phyloP scores from a whole-genome alignment of 1,140 invertebrate species.

The Chironomus striatipennis region DNA sequence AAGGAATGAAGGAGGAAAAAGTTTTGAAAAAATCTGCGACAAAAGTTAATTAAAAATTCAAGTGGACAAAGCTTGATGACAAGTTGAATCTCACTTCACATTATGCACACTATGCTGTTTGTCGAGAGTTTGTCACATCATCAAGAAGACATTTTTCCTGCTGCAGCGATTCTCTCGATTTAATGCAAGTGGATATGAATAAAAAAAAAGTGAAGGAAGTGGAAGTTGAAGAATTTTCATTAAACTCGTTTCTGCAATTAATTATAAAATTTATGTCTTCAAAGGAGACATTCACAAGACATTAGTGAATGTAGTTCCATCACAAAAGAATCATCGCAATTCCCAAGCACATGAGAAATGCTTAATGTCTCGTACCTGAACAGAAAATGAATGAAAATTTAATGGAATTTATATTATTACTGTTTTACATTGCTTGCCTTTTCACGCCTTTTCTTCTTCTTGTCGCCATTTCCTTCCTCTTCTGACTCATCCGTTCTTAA shows the following conservation, averaged over 20 bases:
- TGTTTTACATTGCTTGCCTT: not conserved
- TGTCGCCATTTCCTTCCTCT: no score
- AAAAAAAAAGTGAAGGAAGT: no score
- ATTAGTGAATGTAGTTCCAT: not conserved
- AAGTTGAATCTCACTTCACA: not conserved
- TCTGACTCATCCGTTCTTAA: no score
- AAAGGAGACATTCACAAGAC: not conserved
- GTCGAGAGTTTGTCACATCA: not conserved
- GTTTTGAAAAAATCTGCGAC: no score
- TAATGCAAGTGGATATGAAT: no score
- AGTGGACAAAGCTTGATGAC: not conserved
- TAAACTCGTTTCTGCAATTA: conserved; percentile 12
- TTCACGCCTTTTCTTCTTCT: not conserved
- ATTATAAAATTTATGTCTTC: not conserved
- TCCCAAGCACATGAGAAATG: conserved; percentile 6
- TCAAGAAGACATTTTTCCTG: not conserved
- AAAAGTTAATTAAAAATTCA: conserved; percentile 10
- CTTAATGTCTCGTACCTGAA: conserved; percentile 5
- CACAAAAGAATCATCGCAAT: not conserved
- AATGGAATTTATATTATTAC: not conserved
- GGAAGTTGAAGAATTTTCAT: not conserved
- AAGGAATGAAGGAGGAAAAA: not conserved
- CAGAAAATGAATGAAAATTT: not conserved
- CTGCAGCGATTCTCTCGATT: no score
- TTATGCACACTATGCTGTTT: not conserved